Evolutionary conservation across 1,140 invertebrate species (phyloP), one percentile per base, ranked within the genome.

Genomic region (Phymastichus coffea): DNA sequence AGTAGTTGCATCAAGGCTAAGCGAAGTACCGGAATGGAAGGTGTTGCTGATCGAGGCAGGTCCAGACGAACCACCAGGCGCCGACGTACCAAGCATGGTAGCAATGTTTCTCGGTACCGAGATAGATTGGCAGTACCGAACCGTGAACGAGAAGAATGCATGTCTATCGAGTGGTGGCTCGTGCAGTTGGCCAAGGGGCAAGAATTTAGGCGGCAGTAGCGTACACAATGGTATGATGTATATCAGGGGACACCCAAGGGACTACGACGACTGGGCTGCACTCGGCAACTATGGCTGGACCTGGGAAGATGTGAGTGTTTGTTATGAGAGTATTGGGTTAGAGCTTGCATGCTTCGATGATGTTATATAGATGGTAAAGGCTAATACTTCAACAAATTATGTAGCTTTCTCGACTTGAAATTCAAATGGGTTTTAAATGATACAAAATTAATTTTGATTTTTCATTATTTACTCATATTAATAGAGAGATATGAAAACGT

Each of bases 241-340:
- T 69, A 86, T 87, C 60, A 81, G 90, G 35, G 91, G 91, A 0
- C 85, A 90, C 71, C 78, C 87, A 1, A 82, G 76, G 26, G 90
- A 93, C 74, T 92, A 89, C 71, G 84, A 92, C 64, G 78, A 86
- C 12, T 93, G 90, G 90, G 87, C 83, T 2, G 83, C 83, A 0
- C 80, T 88, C 53, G 96, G 96, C 0, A 94, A 93, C 64, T 80
- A 81, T 0, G 93, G 93, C 22, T 98, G 95, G 95, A 85, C 87
- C 22, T 98, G 92, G 80, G 83, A 90, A 15, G 92, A 95, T 4
- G 90, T 79, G 43, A 67, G 56, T 41, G 15, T n/a, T n/a, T n/a
- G n/a, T n/a, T n/a, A n/a, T n/a, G n/a, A n/a, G n/a, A n/a, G n/a
- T n/a, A n/a, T n/a, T n/a, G n/a, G n/a, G n/a, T n/a, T n/a, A n/a